These are phyloP conservation scores for Drosophila kokeensis DNA, from an alignment of 2,888 invertebrate species.

Conservation along the genomic window DNA sequence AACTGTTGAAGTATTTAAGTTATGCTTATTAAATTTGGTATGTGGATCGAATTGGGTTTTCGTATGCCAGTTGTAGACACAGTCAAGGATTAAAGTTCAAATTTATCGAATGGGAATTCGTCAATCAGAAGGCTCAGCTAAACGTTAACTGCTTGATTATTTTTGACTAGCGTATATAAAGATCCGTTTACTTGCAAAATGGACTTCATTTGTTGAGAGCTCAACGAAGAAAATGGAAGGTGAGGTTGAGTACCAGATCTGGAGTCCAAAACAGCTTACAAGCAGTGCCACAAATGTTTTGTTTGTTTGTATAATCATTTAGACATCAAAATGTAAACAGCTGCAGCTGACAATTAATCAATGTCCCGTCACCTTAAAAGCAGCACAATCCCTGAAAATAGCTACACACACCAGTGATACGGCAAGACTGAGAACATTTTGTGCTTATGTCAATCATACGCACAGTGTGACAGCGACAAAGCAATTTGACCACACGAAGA, in stretches of 20 bases:
- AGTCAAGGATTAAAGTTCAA: background rate
- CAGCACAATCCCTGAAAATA: constrained; percentile 9
- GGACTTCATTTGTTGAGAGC: background rate
- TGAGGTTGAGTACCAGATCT: background rate
- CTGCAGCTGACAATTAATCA: constrained; percentile 68
- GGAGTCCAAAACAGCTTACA: constrained; percentile 12
- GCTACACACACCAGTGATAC: background rate
- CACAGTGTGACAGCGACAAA: constrained; percentile 44
- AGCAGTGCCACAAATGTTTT: constrained; percentile 14
- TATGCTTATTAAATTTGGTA: background rate
- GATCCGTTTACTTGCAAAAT: background rate
- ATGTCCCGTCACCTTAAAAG: constrained; percentile 62
- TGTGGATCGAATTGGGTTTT: background rate
- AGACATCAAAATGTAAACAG: constrained; percentile 43
- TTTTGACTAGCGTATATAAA: background rate
- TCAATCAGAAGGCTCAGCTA: background rate
- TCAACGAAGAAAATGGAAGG: background rate
- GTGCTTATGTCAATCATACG: constrained; percentile 73
- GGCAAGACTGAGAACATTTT: constrained; percentile 1
- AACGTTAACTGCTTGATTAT: background rate
- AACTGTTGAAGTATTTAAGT: background rate
- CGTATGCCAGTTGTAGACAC: background rate
- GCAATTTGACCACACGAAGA: constrained; percentile 36
- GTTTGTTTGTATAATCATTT: constrained; percentile 48
- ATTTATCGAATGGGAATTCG: background rate